Conservation (phyloP, 2,797 vertebrate genomes). For the Euthynnus affinis region DNA sequence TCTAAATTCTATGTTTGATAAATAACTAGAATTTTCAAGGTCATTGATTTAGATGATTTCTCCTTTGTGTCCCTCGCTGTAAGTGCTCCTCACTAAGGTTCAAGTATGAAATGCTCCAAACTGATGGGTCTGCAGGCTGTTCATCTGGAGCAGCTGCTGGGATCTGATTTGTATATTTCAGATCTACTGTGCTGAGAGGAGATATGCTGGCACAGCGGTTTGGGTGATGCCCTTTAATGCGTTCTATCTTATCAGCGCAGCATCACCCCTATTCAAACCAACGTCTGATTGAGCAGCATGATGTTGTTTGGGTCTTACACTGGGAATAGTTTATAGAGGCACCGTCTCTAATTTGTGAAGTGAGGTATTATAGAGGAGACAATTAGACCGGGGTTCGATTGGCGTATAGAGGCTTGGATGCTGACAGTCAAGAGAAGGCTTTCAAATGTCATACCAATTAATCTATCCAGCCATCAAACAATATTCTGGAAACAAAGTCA, state of each 20-base stretch:
- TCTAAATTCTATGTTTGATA: neutral
- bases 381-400: slow-evolving; percentile 82
- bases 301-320: slow-evolving; percentile 73
- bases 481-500: slow-evolving; percentile 87
- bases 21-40: slow-evolving; percentile 19
- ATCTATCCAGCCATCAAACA: slow-evolving; percentile 87
- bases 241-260: slow-evolving; percentile 74
- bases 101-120: slow-evolving; percentile 24
- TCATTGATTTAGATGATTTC: slow-evolving; percentile 33
- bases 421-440: slow-evolving; percentile 85
- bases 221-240: slow-evolving; percentile 78
- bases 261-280: slow-evolving; percentile 72
- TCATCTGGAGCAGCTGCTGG: slow-evolving; percentile 53
- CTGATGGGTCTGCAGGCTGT: slow-evolving; percentile 43
- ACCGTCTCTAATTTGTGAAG: slow-evolving; percentile 79
- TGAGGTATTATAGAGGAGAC: slow-evolving; percentile 82
- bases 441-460: slow-evolving; percentile 88
- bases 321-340: slow-evolving; percentile 71
- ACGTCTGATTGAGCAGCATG: slow-evolving; percentile 68
- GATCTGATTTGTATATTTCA: slow-evolving; percentile 73
- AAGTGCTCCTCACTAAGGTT: slow-evolving; percentile 34
- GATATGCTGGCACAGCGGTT: slow-evolving; percentile 76
- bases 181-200: slow-evolving; percentile 50
- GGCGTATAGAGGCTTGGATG: slow-evolving; percentile 70
- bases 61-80: slow-evolving; percentile 33